Percentiles rank a stretch among this genome's conserved stretches.
Evolutionary conservation across 2,888 invertebrate genomes (phyloP).

Genomic region (Athalia cordata): DNA sequence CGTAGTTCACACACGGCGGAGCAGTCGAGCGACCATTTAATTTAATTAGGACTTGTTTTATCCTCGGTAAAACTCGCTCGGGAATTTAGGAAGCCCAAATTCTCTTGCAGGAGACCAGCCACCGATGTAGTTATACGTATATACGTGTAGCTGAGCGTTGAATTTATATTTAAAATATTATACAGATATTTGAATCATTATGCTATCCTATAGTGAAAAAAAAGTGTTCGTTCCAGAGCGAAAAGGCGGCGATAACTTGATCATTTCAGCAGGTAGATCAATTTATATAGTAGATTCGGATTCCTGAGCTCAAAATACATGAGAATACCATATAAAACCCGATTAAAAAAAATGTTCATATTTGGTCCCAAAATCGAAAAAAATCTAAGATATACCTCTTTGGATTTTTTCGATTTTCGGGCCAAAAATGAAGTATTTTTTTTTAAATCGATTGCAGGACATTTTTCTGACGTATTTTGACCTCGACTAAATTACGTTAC

Average conservation of each 20-base stretch:
- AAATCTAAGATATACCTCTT: too few species aligned
- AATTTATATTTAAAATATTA: background rate
- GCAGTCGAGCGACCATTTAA: constrained; percentile 58
- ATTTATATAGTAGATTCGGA: too few species aligned
- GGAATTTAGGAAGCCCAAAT: constrained; percentile 63
- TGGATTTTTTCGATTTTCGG: too few species aligned
- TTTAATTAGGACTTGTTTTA: constrained; percentile 68
- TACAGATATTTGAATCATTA: background rate
- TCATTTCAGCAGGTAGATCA: too few species aligned
- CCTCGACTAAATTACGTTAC: too few species aligned
- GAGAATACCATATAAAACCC: too few species aligned
- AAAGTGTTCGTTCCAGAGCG: background rate
- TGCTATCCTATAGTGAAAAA: background rate
- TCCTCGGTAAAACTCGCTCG: constrained; percentile 65
- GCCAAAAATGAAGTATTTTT: too few species aligned
- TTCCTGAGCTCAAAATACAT: too few species aligned
- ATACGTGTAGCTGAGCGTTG: constrained; percentile 19
- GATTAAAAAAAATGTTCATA: too few species aligned
- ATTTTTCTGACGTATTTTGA: background rate
- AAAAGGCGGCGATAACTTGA: background rate
- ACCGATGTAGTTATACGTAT: constrained; percentile 5
- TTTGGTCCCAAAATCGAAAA: too few species aligned
- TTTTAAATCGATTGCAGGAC: too few species aligned
- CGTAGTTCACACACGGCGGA: constrained; percentile 39
- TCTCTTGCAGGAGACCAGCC: constrained; percentile 2